Base-by-base conservation (phyloP, 1,140 invertebrate species). In the Cardiocondyla obscurior region DNA sequence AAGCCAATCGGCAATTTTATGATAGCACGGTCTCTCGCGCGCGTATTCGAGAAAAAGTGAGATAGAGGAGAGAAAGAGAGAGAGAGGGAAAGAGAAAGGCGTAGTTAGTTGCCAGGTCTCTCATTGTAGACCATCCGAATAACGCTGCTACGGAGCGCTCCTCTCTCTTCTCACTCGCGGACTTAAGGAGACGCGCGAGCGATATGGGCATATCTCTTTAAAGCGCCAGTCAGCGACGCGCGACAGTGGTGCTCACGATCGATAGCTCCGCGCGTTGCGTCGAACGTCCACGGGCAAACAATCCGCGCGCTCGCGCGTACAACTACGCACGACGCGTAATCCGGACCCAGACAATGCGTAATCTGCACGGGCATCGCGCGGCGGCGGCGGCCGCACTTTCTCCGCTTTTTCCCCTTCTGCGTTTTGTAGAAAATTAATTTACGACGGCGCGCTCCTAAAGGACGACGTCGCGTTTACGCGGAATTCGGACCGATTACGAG, bases 1-100 rank as follows among this genome's bases (percentile, higher is more conserved):
- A 88, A 76, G 83, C 73, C 77, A 88, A 88, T 88, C 83, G 51
- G 49, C 67, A 74, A 88, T 89, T 89, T 88, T 85, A 88, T 76
- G 83, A 89, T 89, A 65, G 65, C 62, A 69, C 73, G 84, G 76
- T 72, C 74, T 88, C 81, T 70, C 57, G 70, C 25, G 46, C 42
- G 36, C 42, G 30, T 12, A 12, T 39, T 76, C n/a, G 51, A 6
- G 14, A 57, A 53, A 44, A 25, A 81, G 19, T n/a, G 22, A 33
- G 16, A 76, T 5, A 39, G 14, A 46, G 5, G 28, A n/a, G 39
- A 57, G 30, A 39, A 19, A 51, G 62, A 81, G 51, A 58, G 53
- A 44, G 39, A 51, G 30, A 42, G 36, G 51, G 22, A 30, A 28
- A 60, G 58, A 51, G 65, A 62, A 60, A 25, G 2, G 84, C 85